Evolutionary conservation across 2,797 vertebrate species (phyloP), one percentile per base, ranked within the genome.

Genomic region (Periparus ater): DNA sequence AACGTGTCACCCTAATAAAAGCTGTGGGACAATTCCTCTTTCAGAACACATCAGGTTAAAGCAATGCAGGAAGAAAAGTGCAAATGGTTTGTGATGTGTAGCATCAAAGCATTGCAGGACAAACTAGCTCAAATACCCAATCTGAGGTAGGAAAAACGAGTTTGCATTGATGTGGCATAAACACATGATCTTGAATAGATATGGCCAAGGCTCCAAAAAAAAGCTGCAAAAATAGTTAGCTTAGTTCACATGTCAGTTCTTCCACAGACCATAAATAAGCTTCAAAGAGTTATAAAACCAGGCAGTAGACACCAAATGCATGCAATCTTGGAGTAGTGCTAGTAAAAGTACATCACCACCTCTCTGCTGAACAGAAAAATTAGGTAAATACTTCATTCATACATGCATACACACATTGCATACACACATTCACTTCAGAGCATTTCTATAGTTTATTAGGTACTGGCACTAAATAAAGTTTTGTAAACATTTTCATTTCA

Each of bases 401-500:
- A 44, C 0, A 0, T 9, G 34, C 21, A 17, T 34, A 19, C 27
- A 68, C 53, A 51, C 38, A 38, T n/a, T 3, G 19, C 11, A 2
- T 53, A 6, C 3, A 6, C 16, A 1, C 48, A 8, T 42, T 68
- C n/a, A 20, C 65, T 71, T 79, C 53, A 53, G 86, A 93, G 61
- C 25, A 32, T 51, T 73, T 77, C 75, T 30, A 71, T 38, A 47
- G 66, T 72, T 92, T 88, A 88, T 72, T 89, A 91, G 62, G 77
- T 68, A 76, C 58, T 65, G 45, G 78, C 23, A 60, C 67, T 84
- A 82, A 96, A 88, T 66, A 89, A 89, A 73, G 63, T 73, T 95
- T 86, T 8, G 63, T 75, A 95, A 97, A 95, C 92, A 95, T 95
- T 95, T 97, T 96, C 79, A 55, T 91, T 84, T 90, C 86, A 48